Evolutionary conservation across 2,797 vertebrate species (phyloP), one percentile per base, ranked within the genome.

Genomic region (Coregonus suidteri): DNA sequence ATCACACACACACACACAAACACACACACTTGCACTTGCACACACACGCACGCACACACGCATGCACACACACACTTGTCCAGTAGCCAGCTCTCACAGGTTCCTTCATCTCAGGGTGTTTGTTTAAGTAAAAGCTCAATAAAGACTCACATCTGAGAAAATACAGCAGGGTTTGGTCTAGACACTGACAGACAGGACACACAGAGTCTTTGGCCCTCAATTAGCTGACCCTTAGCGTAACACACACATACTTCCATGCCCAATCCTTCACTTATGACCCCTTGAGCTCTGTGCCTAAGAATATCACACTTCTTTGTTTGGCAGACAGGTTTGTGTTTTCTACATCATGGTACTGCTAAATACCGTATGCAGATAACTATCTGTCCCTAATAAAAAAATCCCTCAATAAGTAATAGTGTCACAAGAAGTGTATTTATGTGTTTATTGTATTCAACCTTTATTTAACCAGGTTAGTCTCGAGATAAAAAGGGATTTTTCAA

Each of bases 141-240:
- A 74, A 83, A 82, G 78, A 51, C 71, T 82, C 75, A 85, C 88
- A 88, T 88, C 87, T 90, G 88, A 88, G 86, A 86, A 90, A 90
- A 90, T 78, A 86, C 78, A 79, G 41, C 34, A 2, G 75, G 78
- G 64, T 16, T 14, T 30, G 75, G 85, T 88, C 86, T 88, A 84
- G 87, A 89, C 86, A 77, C 76, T 82, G 88, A 89, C 78, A 79
- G 83, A 85, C 86, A 73, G 77, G 53, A 88, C 83, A 84, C 87
- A 83, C 85, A 82, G 78, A 82, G 79, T 81, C 31, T 77, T 81
- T 74, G 79, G 75, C 88, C 81, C 75, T 64, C 81, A 88, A 88
- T 88, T 90, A 87, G 73, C 77, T 81, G 80, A 91, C 88, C 87
- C 69, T 80, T 59, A 81, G 78, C 62, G 78, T 79, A 62, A 86